A percentile compares a stretch with the other conserved stretches of the same genome.
Evolutionary conservation across 1,140 invertebrate species (phyloP).

Genomic region (Neotoxoptera formosana): DNA sequence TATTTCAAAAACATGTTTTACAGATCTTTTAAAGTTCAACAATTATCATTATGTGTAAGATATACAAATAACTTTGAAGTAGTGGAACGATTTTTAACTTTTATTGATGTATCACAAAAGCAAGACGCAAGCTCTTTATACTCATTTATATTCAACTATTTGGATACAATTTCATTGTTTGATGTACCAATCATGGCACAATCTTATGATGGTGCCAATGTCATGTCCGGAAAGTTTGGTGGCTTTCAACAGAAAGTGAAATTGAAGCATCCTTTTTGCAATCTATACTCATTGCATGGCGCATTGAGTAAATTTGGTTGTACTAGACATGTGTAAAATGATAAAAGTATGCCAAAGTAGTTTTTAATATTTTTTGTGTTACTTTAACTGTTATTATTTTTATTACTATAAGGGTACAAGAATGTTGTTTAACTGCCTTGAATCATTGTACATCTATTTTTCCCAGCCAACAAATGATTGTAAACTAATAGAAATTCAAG

Average conservation of each 20-base stretch:
- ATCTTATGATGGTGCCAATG: neutral
- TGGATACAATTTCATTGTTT: neutral
- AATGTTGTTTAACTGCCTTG: no score
- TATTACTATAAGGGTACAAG: neutral
- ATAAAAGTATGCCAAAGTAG: neutral
- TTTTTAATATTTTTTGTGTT: neutral
- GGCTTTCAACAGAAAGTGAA: neutral
- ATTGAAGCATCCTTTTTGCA: neutral
- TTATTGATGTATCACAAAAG: conserved; percentile 1
- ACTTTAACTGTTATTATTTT: neutral
- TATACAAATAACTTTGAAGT: neutral
- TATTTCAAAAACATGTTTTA: neutral
- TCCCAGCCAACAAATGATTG: no score
- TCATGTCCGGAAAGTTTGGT: neutral
- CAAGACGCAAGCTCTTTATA: neutral
- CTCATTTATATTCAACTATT: conserved; percentile 3
- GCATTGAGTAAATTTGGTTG: conserved; percentile 12
- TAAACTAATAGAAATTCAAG: no score
- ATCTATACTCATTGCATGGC: neutral
- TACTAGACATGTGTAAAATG: neutral
- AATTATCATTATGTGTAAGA: conserved; percentile 25
- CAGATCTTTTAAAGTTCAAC: neutral
- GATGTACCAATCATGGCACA: conserved; percentile 1
- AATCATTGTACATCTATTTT: no score
- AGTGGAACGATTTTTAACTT: conserved; percentile 1